phyloP scores from a whole-genome alignment of 1,140 invertebrate species.

The Trypoxylus dichotomus region DNA sequence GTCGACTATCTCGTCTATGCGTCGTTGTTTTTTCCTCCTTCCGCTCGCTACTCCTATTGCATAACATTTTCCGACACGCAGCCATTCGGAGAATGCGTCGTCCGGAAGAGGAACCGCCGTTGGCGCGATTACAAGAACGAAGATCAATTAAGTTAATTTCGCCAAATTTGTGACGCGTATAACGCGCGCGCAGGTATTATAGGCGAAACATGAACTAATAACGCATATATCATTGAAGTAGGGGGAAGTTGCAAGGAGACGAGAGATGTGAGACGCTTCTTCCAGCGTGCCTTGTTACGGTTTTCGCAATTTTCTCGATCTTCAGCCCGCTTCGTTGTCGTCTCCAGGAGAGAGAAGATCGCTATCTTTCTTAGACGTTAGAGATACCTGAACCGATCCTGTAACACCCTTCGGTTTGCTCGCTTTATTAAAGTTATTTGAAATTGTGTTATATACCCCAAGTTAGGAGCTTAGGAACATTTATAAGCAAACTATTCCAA shows the following conservation, averaged over 20 bases:
- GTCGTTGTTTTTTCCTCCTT: not conserved
- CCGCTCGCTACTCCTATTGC: not conserved
- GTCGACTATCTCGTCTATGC: not conserved
- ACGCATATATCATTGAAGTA: not conserved
- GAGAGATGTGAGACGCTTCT: not conserved
- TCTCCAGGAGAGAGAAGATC: not conserved
- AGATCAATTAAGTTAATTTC: slow-evolving; percentile 29
- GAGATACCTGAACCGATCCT: not conserved
- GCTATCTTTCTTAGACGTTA: slow-evolving; percentile 2
- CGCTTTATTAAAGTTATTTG: not conserved
- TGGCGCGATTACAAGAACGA: slow-evolving; percentile 9
- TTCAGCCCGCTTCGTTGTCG: not conserved
- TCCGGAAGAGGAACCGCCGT: not conserved
- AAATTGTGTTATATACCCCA: too few species aligned
- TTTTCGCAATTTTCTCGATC: slow-evolving; percentile 17
- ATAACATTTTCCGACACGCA: not conserved
- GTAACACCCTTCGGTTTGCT: not conserved
- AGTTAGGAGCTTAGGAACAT: too few species aligned
- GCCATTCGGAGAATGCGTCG: not conserved
- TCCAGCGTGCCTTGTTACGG: slow-evolving; percentile 17
- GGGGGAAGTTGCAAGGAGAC: not conserved
- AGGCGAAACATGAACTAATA: slow-evolving; percentile 16
- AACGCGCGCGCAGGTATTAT: not conserved
- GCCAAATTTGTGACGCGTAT: slow-evolving; percentile 20
- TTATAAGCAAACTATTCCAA: too few species aligned